A percentile compares a stretch with the other conserved stretches of the same genome.
phyloP scores from a whole-genome alignment of 2,797 vertebrate genomes.

The Brotula barbata region DNA sequence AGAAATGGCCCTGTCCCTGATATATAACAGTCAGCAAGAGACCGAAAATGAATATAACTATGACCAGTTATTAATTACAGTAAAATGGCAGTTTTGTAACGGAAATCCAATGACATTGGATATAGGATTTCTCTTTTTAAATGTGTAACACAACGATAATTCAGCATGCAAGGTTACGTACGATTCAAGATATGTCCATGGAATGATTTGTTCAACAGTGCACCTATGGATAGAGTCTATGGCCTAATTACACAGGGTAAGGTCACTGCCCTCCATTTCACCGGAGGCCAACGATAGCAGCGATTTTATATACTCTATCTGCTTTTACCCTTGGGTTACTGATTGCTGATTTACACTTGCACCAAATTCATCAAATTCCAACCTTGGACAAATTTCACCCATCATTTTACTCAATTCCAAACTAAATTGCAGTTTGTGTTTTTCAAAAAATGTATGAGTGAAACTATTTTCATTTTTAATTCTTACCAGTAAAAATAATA shows the following conservation, averaged over 20 bases:
- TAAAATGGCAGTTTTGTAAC: too few species aligned
- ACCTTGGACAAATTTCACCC: slow-evolving; percentile 27
- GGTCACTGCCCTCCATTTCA: slow-evolving; percentile 73
- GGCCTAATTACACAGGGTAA: slow-evolving; percentile 67
- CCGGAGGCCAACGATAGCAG: slow-evolving; percentile 58
- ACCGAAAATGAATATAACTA: too few species aligned
- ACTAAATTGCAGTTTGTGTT: slow-evolving; percentile 18
- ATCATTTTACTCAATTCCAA: slow-evolving; percentile 19
- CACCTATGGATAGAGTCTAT: slow-evolving; percentile 44
- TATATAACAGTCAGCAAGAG: too few species aligned
- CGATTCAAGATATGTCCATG: slow-evolving; percentile 22
- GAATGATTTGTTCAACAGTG: slow-evolving; percentile 46
- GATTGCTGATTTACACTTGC: slow-evolving; percentile 55
- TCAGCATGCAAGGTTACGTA: slow-evolving; percentile 41
- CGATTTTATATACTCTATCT: slow-evolving; percentile 48
- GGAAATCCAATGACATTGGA: slow-evolving; percentile 16
- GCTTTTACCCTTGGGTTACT: slow-evolving; percentile 50
- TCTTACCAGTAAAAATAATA: neutral
- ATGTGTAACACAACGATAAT: slow-evolving; percentile 56
- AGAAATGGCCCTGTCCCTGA: too few species aligned
- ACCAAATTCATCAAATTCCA: slow-evolving; percentile 21
- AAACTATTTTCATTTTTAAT: neutral
- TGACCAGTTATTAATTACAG: too few species aligned
- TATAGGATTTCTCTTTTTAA: slow-evolving; percentile 58
- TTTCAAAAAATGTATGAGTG: slow-evolving; percentile 10